These are phyloP conservation scores for Petrosia ficiformis DNA, from an alignment of 37 sponge, comb jelly and placozoan genomes.

Conservation along the genomic window DNA sequence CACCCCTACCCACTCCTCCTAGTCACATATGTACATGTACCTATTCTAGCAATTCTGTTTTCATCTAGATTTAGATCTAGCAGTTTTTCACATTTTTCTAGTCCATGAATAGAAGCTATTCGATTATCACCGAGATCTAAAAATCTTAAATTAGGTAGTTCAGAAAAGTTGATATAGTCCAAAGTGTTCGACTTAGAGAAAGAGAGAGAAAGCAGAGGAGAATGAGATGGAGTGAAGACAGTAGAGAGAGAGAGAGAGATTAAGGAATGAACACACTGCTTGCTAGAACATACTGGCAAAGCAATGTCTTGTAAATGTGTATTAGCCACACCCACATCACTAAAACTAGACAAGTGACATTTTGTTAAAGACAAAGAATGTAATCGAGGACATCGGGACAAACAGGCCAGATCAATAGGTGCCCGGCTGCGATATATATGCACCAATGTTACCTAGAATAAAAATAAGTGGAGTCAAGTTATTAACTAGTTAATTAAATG, in stretches of 20 bases:
- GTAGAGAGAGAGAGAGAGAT: constrained; percentile 1
- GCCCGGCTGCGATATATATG: background rate
- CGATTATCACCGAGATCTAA: constrained; percentile 46
- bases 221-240: background rate
- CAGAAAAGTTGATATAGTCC: constrained; percentile 24
- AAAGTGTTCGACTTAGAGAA: constrained; percentile 26
- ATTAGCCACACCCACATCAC: background rate
- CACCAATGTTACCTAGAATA: constrained; percentile 14
- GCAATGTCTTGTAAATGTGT: background rate
- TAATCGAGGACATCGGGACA: constrained; percentile 20
- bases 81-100: constrained; percentile 9
- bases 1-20: background rate
- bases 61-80: constrained; percentile 31
- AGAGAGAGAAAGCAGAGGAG: background rate
- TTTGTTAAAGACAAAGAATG: constrained; percentile 7
- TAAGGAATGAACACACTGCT: background rate
- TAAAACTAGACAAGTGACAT: background rate
- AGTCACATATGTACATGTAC: background rate
- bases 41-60: constrained; percentile 47
- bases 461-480: background rate
- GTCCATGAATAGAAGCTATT: constrained; percentile 34
- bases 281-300: background rate
- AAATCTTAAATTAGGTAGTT: constrained; percentile 17
- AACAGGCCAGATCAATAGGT: constrained; percentile 16
- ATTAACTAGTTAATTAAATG: background rate